Base-by-base conservation (phyloP, 2,888 invertebrate species). In the Meandrusa payeni region DNA sequence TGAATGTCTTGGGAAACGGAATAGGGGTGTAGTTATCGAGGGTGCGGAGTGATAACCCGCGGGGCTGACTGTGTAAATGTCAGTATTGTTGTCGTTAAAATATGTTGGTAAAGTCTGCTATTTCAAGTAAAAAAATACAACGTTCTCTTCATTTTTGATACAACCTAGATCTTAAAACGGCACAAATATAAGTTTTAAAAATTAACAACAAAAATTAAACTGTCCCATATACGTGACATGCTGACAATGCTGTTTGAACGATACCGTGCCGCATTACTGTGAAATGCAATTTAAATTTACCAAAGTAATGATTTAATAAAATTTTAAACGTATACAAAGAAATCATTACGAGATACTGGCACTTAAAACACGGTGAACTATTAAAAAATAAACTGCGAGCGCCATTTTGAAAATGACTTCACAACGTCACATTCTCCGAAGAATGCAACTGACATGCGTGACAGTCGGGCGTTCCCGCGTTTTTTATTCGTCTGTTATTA, bases 11-110 rank as follows among this genome's bases (percentile, higher is more conserved):
- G 50, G 46, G 48, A 50, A 46, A 50, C 54, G 45, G 52, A 56
- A 56, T 52, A 55, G 57, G 67, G 69, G 67, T 62, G 36, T 60
- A 51, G 69, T 68, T 68, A 64, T 65, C 66, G 48, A 55, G 77
- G 78, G 76, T 69, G 76, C 52, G 59, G 69, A 72, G 42, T 63
- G 71, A 76, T 64, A 63, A 51, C 41, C 26, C 37, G 20, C 64
- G 77, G 71, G 70, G 71, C 51, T 69, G 69, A 42, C 55, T 23
- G 10, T 15, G 29, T 24, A 39, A 38, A 46, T 28, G 47, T 32
- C 38, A 44, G 32, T 29, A 27, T 28, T 24, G 36, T 24, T 7
- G 38, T n/a, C n/a, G n/a, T n/a, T n/a, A n/a, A n/a, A n/a, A n/a
- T n/a, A n/a, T n/a, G n/a, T n/a, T n/a, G n/a, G n/a, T n/a, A n/a